Evolutionary conservation across 2,888 invertebrate genomes (phyloP), one percentile per base, ranked within the genome.

Genomic region (Hypselothyrea guttata): DNA sequence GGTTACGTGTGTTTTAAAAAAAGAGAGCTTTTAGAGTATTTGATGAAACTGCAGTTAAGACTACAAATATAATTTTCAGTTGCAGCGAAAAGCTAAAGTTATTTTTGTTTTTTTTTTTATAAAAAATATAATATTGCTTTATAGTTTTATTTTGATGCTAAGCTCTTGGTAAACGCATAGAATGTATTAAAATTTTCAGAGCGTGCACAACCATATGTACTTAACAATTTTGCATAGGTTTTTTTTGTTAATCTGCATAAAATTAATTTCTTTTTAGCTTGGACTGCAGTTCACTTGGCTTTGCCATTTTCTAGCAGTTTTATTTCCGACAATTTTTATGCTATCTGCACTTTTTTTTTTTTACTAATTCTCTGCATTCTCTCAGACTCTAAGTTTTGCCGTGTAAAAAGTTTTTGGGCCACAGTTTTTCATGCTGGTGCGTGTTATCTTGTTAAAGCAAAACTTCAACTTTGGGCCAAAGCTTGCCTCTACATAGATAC

Each of bases 401-500:
- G 75, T 69, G 55, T 30, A 75, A 73, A 72, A 78, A 81, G 60
- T 70, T 82, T n/a, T 78, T 22, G 22, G 72, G 74, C 76, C 77
- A 72, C 72, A 70, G 75, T 75, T 84, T 83, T 83, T 82, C 73
- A 81, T 83, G 82, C 82, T 83, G 82, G 82, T 75, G 83, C 76
- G 72, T 82, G 84, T 82, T 83, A 83, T 83, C 82, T 82, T 81
- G 81, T 82, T 82, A 79, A 82, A 79, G 75, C 62, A 82, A 81
- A 81, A 83, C 71, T 77, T 77, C 30, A 77, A 83, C 75, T 83
- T 82, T 79, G 2, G 22, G 71, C 69, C 77, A 79, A 77, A 22
- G 22, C 72, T 72, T 67, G 75, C 61, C 75, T 75, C 73, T 75
- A 67, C 77, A 72, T 72, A 61, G 47, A 61, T 63, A 68, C 61